These are phyloP conservation scores for Tragulus kanchil DNA, from an alignment of 2,113 vertebrate genomes.

Conservation along the genomic window DNA sequence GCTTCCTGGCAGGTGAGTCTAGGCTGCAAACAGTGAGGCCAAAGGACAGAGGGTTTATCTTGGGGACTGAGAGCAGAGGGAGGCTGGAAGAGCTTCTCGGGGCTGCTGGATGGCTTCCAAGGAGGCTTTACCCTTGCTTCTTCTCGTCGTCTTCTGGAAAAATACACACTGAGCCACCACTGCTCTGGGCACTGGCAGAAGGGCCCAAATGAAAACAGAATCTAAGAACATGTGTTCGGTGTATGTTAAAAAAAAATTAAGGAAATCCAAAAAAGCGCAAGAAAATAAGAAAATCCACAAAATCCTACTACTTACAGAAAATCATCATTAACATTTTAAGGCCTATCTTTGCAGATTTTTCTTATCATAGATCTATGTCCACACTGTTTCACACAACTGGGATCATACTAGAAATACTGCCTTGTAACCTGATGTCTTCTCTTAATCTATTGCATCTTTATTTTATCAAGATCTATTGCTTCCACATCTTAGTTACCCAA, in stretches of 20 bases:
- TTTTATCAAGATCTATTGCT: too few species aligned
- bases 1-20: constrained; percentile 87
- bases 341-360: background rate
- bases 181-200: constrained; percentile 9
- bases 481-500: too few species aligned
- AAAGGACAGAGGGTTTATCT: background rate
- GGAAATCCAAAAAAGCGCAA: background rate
- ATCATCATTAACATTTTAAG: background rate
- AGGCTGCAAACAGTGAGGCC: background rate
- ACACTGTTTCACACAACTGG: background rate
- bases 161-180: background rate
- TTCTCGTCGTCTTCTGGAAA: background rate
- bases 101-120: background rate
- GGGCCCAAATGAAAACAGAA: constrained; percentile 8
- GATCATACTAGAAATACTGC: background rate
- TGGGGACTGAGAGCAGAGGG: background rate
- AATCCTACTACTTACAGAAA: background rate
- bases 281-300: constrained; percentile 5
- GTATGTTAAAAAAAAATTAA: background rate
- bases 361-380: background rate
- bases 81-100: background rate
- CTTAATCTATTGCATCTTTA: background rate
- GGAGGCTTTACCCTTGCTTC: background rate
- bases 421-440: background rate
- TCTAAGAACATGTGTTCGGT: background rate